phyloP scores from a whole-genome alignment of 2,888 invertebrate species.

The Eudemis profundana region DNA sequence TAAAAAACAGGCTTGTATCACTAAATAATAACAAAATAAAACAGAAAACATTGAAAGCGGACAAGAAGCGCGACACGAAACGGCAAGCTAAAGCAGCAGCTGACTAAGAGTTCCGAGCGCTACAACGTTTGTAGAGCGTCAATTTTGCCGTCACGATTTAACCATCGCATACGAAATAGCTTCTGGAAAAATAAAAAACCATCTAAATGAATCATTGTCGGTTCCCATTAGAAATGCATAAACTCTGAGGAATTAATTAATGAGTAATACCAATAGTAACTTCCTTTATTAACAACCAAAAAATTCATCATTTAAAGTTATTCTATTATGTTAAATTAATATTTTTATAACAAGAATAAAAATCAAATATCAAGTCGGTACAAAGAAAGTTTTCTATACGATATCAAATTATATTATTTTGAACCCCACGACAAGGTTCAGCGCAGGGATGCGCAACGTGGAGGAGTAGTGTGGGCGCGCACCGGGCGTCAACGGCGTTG shows the following conservation, averaged over 20 bases:
- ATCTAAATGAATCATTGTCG: too few species aligned
- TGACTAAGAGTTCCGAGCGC: slow-evolving; percentile 81
- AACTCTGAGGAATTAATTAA: background rate
- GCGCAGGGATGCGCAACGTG: slow-evolving; percentile 77
- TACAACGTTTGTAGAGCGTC: slow-evolving; percentile 70
- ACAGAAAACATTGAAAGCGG: slow-evolving; percentile 86
- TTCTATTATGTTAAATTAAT: background rate
- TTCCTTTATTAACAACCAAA: background rate
- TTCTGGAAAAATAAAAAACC: too few species aligned
- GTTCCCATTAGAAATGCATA: too few species aligned
- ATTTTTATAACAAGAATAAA: background rate
- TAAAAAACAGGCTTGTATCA: slow-evolving; percentile 83
- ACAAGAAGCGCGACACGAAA: slow-evolving; percentile 87
- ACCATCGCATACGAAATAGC: background rate
- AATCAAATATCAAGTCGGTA: too few species aligned
- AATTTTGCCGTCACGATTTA: slow-evolving; percentile 38
- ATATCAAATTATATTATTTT: slow-evolving; percentile 27
- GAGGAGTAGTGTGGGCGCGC: slow-evolving; percentile 82
- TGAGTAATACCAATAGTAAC: background rate
- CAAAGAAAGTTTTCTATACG: background rate
- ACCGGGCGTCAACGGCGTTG: slow-evolving; percentile 71
- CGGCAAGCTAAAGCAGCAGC: slow-evolving; percentile 89
- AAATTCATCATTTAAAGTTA: background rate
- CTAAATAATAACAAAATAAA: slow-evolving; percentile 85
- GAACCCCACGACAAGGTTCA: slow-evolving; percentile 70